These are phyloP conservation scores for Drosophila leontia DNA, from an alignment of 1,140 invertebrate species.

Conservation along the genomic window DNA sequence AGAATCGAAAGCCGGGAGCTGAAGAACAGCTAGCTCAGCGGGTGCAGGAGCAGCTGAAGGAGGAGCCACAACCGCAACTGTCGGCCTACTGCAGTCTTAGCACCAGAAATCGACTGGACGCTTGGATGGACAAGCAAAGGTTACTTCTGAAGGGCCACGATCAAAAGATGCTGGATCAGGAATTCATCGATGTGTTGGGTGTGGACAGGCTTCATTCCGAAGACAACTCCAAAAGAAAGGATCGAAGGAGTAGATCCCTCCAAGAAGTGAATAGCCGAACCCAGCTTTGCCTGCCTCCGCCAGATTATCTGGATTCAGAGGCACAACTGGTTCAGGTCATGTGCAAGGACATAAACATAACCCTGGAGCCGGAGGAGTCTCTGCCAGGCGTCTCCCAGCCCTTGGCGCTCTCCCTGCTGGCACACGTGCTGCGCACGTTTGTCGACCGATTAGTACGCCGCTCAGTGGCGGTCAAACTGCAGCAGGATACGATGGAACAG, in stretches of 20 bases:
- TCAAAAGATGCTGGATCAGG: conserved; percentile 23
- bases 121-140: conserved; percentile 54
- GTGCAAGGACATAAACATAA: conserved; percentile 72
- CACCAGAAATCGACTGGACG: conserved; percentile 21
- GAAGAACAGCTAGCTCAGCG: conserved; percentile 46
- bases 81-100: conserved; percentile 54
- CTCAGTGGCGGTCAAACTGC: conserved; percentile 57
- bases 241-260: not conserved
- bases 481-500: conserved; percentile 44
- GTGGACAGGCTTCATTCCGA: conserved; percentile 5
- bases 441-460: conserved; percentile 67
- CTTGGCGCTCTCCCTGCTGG: conserved; percentile 57
- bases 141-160: conserved; percentile 8
- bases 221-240: not conserved
- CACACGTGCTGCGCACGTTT: conserved; percentile 64
- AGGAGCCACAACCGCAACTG: conserved; percentile 46
- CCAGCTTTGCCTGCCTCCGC: conserved; percentile 59
- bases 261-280: conserved; percentile 10
- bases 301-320: conserved; percentile 57
- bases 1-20: not conserved
- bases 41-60: conserved; percentile 64
- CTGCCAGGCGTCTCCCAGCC: conserved; percentile 60
- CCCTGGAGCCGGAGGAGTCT: conserved; percentile 61
- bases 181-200: conserved; percentile 58
- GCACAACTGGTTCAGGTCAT: conserved; percentile 66